A percentile compares a stretch with the other conserved stretches of the same genome.
These are phyloP conservation scores for Deilephila elpenor DNA, from an alignment of 2,888 invertebrate genomes.

Conservation along the genomic window DNA sequence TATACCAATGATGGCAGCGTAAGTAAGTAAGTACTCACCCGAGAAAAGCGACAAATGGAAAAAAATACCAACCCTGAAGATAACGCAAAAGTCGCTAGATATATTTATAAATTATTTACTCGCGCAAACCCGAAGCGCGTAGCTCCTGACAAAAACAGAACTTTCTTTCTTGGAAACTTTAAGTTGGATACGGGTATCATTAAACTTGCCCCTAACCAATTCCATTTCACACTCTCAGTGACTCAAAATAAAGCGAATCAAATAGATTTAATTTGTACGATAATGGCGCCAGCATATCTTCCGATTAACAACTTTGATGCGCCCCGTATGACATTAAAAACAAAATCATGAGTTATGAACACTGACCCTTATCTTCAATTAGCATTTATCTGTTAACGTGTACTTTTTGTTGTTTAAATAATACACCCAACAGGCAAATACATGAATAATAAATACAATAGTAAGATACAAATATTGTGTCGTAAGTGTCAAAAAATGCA, in stretches of 20 bases:
- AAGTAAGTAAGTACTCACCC: too few species aligned
- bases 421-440: too few species aligned
- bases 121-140: too few species aligned
- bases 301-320: background rate
- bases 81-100: too few species aligned
- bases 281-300: background rate
- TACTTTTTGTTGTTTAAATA: background rate
- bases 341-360: slow-evolving; percentile 1
- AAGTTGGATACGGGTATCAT: background rate
- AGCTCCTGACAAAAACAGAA: too few species aligned
- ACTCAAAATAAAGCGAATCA: background rate
- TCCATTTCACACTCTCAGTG: background rate
- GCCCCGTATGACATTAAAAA: background rate
- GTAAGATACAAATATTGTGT: background rate
- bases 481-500: background rate
- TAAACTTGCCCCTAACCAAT: background rate
- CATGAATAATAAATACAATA: background rate
- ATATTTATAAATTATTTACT: too few species aligned
- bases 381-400: background rate
- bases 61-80: too few species aligned
- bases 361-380: background rate
- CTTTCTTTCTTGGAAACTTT: background rate
- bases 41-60: too few species aligned
- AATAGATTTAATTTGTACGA: background rate
- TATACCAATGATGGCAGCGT: too few species aligned